Conservation (phyloP, 2,888 invertebrate species). For the Lissonota sp. region DNA sequence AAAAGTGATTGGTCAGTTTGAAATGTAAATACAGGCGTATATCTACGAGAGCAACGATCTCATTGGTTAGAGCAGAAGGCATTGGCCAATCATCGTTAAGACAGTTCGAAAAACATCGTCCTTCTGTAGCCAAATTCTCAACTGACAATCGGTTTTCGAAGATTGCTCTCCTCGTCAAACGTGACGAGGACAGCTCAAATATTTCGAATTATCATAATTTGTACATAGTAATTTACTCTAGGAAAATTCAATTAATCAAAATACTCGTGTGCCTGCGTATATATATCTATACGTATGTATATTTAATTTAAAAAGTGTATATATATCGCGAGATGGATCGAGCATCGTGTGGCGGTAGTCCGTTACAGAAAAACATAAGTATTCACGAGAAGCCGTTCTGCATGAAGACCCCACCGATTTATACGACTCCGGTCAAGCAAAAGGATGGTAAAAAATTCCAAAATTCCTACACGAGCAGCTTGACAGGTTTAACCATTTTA, state of each 20-base stretch:
- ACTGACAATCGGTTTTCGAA: neutral
- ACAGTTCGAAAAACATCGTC: neutral
- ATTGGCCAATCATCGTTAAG: neutral
- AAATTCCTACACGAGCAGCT: constrained; percentile 62
- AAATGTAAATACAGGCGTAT: constrained; percentile 38
- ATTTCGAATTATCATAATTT: no score
- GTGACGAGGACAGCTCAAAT: neutral
- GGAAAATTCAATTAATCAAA: no score
- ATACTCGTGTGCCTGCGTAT: no score
- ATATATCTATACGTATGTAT: no score
- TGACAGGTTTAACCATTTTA: constrained; percentile 77
- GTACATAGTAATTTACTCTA: no score
- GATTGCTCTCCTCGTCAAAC: neutral
- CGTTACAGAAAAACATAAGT: neutral
- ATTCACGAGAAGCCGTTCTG: constrained; percentile 34
- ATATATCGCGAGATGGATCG: constrained; percentile 42
- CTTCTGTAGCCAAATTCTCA: neutral
- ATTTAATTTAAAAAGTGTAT: no score
- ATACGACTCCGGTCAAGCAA: constrained; percentile 73
- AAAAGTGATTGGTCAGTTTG: constrained; percentile 27
- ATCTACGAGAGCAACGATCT: neutral
- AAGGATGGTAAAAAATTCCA: constrained; percentile 62
- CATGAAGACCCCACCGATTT: constrained; percentile 65
- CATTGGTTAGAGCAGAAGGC: constrained; percentile 4
- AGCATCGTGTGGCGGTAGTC: constrained; percentile 17